Conservation (phyloP, 2,888 invertebrate genomes). For the Gryllus longicercus region DNA sequence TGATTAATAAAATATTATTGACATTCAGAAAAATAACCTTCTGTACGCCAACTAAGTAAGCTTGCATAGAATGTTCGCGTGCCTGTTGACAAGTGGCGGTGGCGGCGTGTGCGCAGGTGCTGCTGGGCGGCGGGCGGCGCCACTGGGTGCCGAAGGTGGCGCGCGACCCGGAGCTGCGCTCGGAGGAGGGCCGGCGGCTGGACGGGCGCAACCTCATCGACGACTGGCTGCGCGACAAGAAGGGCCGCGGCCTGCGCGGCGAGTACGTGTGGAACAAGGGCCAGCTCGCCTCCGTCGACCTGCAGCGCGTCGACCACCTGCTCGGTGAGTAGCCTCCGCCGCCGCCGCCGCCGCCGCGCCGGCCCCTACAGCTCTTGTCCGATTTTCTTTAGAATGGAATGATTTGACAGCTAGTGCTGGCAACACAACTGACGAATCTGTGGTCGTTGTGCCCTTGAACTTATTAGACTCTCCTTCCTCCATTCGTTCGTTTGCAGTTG, state of each 20-base stretch:
- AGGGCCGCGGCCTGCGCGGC: slow-evolving; percentile 61
- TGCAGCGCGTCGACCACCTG: slow-evolving; percentile 67
- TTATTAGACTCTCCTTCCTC: too few relatives aligned
- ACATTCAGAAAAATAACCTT: too few relatives aligned
- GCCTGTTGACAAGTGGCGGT: too few relatives aligned
- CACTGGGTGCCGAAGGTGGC: slow-evolving; percentile 72
- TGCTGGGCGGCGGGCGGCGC: slow-evolving; percentile 73
- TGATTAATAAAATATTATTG: too few relatives aligned
- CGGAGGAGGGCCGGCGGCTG: slow-evolving; percentile 66
- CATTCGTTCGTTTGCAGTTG: too few relatives aligned
- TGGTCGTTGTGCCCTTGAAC: slow-evolving; percentile 65
- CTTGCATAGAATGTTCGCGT: too few relatives aligned
- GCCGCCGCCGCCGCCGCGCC: slow-evolving; percentile 30
- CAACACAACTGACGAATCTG: too few relatives aligned
- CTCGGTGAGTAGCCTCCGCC: slow-evolving; percentile 55
- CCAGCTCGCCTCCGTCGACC: slow-evolving; percentile 66
- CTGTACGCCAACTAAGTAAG: too few relatives aligned
- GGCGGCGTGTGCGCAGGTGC: slow-evolving; percentile 54
- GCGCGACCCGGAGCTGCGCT: slow-evolving; percentile 64
- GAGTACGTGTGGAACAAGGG: slow-evolving; percentile 72
- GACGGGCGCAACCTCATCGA: slow-evolving; percentile 77
- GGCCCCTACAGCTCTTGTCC: slow-evolving; percentile 61
- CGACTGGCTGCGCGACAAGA: slow-evolving; percentile 74
- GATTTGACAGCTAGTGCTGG: too few relatives aligned
- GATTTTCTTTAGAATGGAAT: too few relatives aligned